phyloP scores from a whole-genome alignment of 92 coral and sea anemone species.

The Zoanthus sansibaricus region DNA sequence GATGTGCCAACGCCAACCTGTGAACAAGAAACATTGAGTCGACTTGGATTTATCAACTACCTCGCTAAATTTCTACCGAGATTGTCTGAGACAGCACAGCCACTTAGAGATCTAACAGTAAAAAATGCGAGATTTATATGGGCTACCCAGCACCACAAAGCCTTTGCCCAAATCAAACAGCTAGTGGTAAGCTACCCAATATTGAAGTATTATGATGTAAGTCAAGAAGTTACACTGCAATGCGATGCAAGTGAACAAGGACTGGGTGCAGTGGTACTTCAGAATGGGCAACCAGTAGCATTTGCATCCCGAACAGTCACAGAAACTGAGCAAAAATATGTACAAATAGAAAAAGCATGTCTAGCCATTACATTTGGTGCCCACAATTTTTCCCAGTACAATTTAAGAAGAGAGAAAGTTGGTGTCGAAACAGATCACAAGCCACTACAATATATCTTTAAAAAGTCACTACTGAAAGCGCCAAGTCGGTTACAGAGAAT shows the following conservation, averaged over 20 bases:
- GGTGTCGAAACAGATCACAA: background rate
- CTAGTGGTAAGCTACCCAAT: constrained; percentile 37
- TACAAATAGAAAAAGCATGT: too few relatives aligned
- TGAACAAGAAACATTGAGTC: too few relatives aligned
- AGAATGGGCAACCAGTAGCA: background rate
- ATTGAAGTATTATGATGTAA: background rate
- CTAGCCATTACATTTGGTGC: constrained; percentile 15
- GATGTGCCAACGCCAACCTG: too few relatives aligned
- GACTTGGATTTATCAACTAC: too few relatives aligned
- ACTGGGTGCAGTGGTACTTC: too few relatives aligned
- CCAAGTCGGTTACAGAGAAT: too few relatives aligned
- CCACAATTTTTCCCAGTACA: constrained; percentile 44
- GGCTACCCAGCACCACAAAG: constrained; percentile 58
- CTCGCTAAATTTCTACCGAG: too few relatives aligned
- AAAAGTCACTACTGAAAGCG: too few relatives aligned
- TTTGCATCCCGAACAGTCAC: background rate
- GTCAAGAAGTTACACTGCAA: background rate
- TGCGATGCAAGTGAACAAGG: too few relatives aligned
- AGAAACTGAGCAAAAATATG: background rate
- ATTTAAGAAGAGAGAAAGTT: constrained; percentile 41
- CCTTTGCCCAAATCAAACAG: background rate
- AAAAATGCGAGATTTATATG: too few relatives aligned
- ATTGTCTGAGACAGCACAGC: constrained; percentile 28
- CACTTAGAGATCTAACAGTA: background rate
- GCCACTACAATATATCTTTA: too few relatives aligned